Evolutionary conservation across 2,888 invertebrate genomes (phyloP).

Genomic region (Ochropacha duplaris): DNA sequence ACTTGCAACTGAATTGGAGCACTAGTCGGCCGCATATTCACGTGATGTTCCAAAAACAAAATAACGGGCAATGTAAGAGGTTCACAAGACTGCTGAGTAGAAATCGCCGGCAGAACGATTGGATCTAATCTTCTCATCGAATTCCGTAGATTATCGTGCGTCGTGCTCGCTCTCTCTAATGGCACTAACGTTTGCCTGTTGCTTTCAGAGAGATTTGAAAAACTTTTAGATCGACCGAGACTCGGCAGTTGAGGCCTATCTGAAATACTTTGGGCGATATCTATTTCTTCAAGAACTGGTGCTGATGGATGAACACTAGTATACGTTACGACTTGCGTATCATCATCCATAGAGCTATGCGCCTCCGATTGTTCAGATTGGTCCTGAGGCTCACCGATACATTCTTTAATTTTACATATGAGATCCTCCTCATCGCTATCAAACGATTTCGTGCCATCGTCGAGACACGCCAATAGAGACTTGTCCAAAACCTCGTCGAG

Average conservation of each 20-base stretch:
- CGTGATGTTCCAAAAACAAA: conserved; percentile 73
- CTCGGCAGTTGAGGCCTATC: conserved; percentile 42
- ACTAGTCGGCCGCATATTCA: conserved; percentile 74
- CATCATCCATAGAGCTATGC: conserved; percentile 65
- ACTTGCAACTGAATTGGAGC: conserved; percentile 77
- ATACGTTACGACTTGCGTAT: conserved; percentile 65
- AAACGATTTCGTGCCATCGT: conserved; percentile 59
- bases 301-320: conserved; percentile 41
- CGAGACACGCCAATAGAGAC: conserved; percentile 72
- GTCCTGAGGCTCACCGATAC: conserved; percentile 53
- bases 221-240: conserved; percentile 71
- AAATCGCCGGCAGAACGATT: conserved; percentile 68
- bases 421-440: conserved; percentile 77
- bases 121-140: conserved; percentile 77
- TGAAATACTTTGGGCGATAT: conserved; percentile 40
- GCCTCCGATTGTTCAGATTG: conserved; percentile 50
- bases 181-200: conserved; percentile 49
- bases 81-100: conserved; percentile 58
- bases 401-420: conserved; percentile 72
- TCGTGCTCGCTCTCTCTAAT: conserved; percentile 59
- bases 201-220: conserved; percentile 60
- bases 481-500: conserved; percentile 84
- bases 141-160: conserved; percentile 64
- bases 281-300: conserved; percentile 43
- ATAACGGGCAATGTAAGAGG: conserved; percentile 74